Evolutionary conservation across 2,888 invertebrate genomes (phyloP).

Genomic region (Drosophila monieri): DNA sequence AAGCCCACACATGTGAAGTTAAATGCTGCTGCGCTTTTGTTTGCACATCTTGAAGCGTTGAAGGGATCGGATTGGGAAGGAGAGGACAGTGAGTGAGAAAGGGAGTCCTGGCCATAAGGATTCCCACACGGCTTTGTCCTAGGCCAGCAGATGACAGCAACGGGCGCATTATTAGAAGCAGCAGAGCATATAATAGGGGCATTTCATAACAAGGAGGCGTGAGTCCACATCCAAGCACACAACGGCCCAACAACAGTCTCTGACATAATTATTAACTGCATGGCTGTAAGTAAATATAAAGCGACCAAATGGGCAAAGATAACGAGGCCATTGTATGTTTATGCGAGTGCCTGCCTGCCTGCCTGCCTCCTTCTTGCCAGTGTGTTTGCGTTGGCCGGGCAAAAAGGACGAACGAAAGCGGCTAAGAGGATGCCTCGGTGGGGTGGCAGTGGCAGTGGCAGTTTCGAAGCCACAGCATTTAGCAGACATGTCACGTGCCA

Average conservation of each 20-base stretch:
- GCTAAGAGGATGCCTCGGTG: not conserved
- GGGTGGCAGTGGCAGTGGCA: not conserved
- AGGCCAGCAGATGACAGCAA: slow-evolving; percentile 62
- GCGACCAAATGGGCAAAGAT: slow-evolving; percentile 70
- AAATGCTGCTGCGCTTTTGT: slow-evolving; percentile 67
- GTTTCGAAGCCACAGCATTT: slow-evolving; percentile 48
- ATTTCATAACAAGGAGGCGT: slow-evolving; percentile 74
- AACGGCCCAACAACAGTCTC: slow-evolving; percentile 18
- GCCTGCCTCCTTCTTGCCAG: not conserved
- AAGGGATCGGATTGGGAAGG: slow-evolving; percentile 26
- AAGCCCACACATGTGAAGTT: slow-evolving; percentile 19
- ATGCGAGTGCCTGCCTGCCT: slow-evolving; percentile 6
- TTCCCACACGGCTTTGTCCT: slow-evolving; percentile 44
- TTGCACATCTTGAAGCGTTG: slow-evolving; percentile 63
- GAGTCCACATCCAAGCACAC: slow-evolving; percentile 44
- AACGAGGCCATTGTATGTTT: slow-evolving; percentile 57
- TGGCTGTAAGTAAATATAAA: slow-evolving; percentile 66
- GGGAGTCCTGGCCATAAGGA: slow-evolving; percentile 27
- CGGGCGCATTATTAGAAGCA: slow-evolving; percentile 75
- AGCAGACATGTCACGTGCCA: slow-evolving; percentile 68
- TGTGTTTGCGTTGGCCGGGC: not conserved
- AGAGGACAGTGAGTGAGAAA: slow-evolving; percentile 17
- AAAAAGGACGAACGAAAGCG: not conserved
- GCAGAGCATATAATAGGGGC: slow-evolving; percentile 77
- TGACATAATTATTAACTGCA: slow-evolving; percentile 77